These are phyloP conservation scores for Bilobella aurantiaca DNA, from an alignment of 1,140 invertebrate species.

Conservation along the genomic window DNA sequence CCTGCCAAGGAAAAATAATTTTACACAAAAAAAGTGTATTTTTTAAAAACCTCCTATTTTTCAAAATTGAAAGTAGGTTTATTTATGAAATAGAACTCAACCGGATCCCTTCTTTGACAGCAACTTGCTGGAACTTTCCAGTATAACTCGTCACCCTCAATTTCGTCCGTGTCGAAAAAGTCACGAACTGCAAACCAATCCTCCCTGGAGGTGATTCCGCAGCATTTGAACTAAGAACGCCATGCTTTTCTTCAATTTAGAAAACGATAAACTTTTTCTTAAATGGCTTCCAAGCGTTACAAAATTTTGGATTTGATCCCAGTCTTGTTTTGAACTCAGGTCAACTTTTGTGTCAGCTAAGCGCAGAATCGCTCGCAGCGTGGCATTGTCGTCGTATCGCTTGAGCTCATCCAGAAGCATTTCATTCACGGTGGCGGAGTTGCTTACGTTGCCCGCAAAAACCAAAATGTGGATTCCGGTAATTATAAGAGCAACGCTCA, in stretches of 20 bases:
- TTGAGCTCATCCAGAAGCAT: not conserved
- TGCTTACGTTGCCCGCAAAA: not conserved
- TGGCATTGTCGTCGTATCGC: not conserved
- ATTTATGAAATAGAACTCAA: not conserved
- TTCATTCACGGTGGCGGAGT: not conserved
- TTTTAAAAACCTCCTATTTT: not conserved
- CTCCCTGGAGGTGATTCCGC: not conserved
- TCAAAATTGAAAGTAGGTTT: not conserved
- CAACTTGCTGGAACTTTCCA: not conserved
- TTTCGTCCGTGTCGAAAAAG: not conserved
- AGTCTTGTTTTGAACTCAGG: not conserved
- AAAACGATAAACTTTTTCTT: not conserved
- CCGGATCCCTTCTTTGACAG: not conserved
- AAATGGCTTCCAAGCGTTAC: not conserved
- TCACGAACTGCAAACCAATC: not conserved
- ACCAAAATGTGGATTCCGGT: not conserved
- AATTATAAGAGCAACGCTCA: not conserved
- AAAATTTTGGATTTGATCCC: not conserved
- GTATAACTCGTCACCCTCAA: not conserved
- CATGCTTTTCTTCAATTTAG: not conserved
- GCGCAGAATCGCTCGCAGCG: not conserved
- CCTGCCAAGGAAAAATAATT: not conserved
- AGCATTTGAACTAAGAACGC: not conserved
- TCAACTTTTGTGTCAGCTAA: not conserved
- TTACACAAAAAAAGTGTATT: not conserved